These are phyloP conservation scores for Mixornis gularis DNA, from an alignment of 2,113 vertebrate genomes.

Conservation along the genomic window DNA sequence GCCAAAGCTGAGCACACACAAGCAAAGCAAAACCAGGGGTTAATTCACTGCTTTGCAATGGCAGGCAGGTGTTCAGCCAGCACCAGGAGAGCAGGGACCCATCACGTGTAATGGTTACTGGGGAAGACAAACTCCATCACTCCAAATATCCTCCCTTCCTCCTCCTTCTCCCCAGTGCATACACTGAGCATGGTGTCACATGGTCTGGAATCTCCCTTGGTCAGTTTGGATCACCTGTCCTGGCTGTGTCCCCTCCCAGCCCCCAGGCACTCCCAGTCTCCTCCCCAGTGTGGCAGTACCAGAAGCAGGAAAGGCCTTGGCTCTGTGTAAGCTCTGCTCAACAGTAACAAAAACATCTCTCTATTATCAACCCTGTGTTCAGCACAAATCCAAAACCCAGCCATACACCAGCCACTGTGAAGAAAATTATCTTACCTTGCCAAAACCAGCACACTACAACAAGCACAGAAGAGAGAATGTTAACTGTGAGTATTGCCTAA, in stretches of 20 bases:
- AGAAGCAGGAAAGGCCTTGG: background rate
- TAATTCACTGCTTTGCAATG: background rate
- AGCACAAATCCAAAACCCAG: background rate
- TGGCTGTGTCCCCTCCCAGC: background rate
- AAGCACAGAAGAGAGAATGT: background rate
- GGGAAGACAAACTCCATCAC: background rate
- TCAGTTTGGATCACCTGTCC: background rate
- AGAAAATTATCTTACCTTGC: background rate
- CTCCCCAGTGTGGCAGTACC: rapidly evolving
- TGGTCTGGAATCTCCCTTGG: background rate
- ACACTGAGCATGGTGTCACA: background rate
- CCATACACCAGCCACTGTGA: background rate
- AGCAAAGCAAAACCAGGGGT: background rate
- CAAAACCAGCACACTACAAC: background rate
- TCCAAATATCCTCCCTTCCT: rapidly evolving
- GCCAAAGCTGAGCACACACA: background rate
- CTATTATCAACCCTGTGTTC: background rate
- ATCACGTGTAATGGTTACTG: too few relatives aligned
- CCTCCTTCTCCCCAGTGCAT: rapidly evolving
- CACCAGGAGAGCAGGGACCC: background rate
- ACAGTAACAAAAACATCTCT: background rate
- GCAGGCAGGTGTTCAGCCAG: background rate
- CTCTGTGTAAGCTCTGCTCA: background rate
- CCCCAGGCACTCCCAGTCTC: background rate
- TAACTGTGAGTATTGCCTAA: background rate